A percentile compares a stretch with the other conserved stretches of the same genome.
phyloP scores from a whole-genome alignment of 2,113 vertebrate genomes.

The Bubalus kerabau region DNA sequence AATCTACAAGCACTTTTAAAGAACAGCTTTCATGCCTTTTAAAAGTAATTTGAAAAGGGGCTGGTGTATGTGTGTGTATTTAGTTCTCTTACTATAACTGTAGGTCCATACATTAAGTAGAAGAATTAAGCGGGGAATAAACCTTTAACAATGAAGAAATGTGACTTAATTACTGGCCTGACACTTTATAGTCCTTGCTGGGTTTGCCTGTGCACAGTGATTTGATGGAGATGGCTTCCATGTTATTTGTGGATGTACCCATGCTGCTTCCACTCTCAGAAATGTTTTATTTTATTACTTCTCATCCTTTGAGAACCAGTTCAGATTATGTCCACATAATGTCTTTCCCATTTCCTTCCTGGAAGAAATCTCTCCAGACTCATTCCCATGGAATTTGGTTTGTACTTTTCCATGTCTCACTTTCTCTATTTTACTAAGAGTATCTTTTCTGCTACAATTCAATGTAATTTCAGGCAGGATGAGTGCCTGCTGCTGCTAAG shows the following conservation, averaged over 20 bases:
- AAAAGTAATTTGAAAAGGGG: slow-evolving; percentile 18
- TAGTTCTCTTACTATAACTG: neutral
- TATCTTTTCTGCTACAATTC: neutral
- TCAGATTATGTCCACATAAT: neutral
- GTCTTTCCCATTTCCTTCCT: neutral
- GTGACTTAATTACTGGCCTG: neutral
- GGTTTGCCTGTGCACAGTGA: neutral
- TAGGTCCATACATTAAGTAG: neutral
- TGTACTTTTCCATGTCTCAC: neutral
- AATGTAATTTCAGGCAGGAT: neutral
- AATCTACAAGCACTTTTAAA: slow-evolving; percentile 57
- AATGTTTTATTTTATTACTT: neutral
- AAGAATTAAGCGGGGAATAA: neutral
- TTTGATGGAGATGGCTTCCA: neutral
- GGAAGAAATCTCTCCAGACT: neutral
- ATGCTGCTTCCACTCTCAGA: neutral
- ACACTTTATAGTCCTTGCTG: neutral
- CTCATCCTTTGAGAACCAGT: neutral
- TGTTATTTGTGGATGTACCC: neutral
- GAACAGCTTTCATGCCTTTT: slow-evolving; percentile 51
- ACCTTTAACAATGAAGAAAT: neutral
- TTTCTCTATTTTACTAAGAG: neutral
- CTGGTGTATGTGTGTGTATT: neutral
- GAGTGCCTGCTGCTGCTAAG: neutral
- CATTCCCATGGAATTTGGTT: neutral